Evolutionary conservation across 1,140 invertebrate species (phyloP), one percentile per base, ranked within the genome.

Genomic region (Microplitis mediator): DNA sequence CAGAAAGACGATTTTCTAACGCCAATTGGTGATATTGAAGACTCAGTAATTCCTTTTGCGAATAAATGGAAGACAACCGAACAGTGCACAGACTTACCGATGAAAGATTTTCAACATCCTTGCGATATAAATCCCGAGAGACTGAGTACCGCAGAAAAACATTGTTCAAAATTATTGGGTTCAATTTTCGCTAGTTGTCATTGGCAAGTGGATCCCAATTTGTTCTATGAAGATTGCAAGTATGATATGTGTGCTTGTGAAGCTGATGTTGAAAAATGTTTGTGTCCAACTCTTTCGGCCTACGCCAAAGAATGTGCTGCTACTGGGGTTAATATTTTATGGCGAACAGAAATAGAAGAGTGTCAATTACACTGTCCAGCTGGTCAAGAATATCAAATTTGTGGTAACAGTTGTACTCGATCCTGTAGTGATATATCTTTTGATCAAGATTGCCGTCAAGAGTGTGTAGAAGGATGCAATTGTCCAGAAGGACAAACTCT

Each of bases 1-100:
- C 94, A 95, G 80, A 93, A 93, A 77, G 95, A 97, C 80, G 96
- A 98, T 82, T 97, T 97, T 82, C 79, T 94, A 4, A 97, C 95
- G 0, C 93, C 93, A 0, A 93, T 96, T 80, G 93, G 93, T 14
- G 95, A 96, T 79, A 82, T 94, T 0, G 95, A 97, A 80, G 91
- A 93, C 56, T 89, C 92, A 0, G 87, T 91, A 0, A 86, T 91
- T 6, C 89, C 92, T 0, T 97, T 97, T 82, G 95, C 94, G 0
- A 95, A 95, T 81, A 95, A 95, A 78, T 97, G 95, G 95, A 95
- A 94, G 82, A 93, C 92, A 0, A 90, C 89, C 34, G 92, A 94
- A 79, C 88, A 89, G 13, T 96, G 95, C 81, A 78, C 81, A 0
- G 88, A 92, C 61, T 87, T 92, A 39, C 78, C 86, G 1, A 86